Conservation (phyloP, 2,797 vertebrate species). For the Gephyroberyx darwinii region DNA sequence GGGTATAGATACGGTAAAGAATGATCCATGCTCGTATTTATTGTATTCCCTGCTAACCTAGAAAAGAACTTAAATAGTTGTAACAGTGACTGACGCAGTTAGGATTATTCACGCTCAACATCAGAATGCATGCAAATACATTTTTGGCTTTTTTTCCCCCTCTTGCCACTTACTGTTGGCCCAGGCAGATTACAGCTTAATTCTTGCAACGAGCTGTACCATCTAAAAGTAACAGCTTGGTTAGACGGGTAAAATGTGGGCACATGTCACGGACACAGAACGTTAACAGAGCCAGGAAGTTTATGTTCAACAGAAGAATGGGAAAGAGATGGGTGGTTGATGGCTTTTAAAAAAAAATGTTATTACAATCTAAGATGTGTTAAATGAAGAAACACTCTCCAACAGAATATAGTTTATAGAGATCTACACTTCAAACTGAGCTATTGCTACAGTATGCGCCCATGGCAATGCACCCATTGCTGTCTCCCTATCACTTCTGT, state of each 20-base stretch:
- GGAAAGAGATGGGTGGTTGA: background rate
- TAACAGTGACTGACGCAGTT: too few relatives aligned
- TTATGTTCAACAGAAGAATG: background rate
- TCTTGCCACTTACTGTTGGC: slow-evolving; percentile 25
- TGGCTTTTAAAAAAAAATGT: background rate
- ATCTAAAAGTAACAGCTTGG: slow-evolving; percentile 50
- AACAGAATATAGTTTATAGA: background rate
- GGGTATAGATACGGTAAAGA: too few relatives aligned
- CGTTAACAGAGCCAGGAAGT: background rate
- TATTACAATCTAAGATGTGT: background rate
- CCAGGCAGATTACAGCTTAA: slow-evolving; percentile 50
- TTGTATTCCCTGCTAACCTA: too few relatives aligned
- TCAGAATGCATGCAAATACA: slow-evolving; percentile 8
- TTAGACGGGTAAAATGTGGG: slow-evolving; percentile 25
- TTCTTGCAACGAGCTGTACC: slow-evolving; percentile 13
- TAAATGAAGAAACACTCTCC: background rate
- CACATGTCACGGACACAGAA: background rate
- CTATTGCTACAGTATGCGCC: background rate
- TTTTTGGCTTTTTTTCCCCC: slow-evolving; percentile 24
- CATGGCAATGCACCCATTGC: background rate
- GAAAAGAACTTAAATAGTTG: too few relatives aligned
- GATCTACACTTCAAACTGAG: slow-evolving; percentile 4
- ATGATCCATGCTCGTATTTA: too few relatives aligned
- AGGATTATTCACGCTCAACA: slow-evolving; percentile 8
- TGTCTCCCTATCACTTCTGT: slow-evolving; percentile 39